phyloP scores from a whole-genome alignment of 2,888 invertebrate species.

The Scaptomyza caliginosa region DNA sequence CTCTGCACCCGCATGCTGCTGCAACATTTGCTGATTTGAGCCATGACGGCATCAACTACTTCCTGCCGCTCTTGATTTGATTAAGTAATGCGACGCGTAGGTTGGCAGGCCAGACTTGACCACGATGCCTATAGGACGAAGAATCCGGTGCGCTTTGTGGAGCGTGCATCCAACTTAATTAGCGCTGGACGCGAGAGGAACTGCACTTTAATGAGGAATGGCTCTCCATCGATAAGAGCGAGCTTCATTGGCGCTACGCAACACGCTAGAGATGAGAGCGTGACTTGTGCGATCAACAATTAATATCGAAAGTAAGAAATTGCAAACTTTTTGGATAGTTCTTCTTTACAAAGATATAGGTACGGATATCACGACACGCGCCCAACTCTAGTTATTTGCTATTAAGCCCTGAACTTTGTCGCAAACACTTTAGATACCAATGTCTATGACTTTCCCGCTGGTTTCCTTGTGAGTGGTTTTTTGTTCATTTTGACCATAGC shows the following conservation, averaged over 20 bases:
- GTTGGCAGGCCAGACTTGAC: constrained; percentile 4
- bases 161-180: constrained; percentile 66
- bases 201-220: constrained; percentile 61
- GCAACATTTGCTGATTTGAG: constrained; percentile 38
- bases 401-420: constrained; percentile 60
- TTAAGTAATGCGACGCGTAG: constrained; percentile 38
- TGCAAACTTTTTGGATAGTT: too few species aligned
- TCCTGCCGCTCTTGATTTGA: constrained; percentile 71
- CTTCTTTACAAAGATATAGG: too few species aligned
- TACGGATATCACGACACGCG: neutral
- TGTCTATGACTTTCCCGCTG: neutral
- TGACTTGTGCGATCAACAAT: too few species aligned
- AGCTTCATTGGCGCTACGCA: constrained; percentile 5
- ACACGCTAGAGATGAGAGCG: neutral
- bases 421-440: constrained; percentile 21
- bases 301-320: neutral
- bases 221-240: constrained; percentile 57
- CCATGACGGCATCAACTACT: constrained; percentile 52
- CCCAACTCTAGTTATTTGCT: neutral
- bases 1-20: constrained; percentile 40
- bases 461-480: neutral
- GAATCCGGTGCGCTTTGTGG: constrained; percentile 19
- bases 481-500: neutral
- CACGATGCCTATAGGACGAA: constrained; percentile 2
- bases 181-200: constrained; percentile 50